phyloP scores from a whole-genome alignment of 2,113 vertebrate species.

The Perognathus longimembris region DNA sequence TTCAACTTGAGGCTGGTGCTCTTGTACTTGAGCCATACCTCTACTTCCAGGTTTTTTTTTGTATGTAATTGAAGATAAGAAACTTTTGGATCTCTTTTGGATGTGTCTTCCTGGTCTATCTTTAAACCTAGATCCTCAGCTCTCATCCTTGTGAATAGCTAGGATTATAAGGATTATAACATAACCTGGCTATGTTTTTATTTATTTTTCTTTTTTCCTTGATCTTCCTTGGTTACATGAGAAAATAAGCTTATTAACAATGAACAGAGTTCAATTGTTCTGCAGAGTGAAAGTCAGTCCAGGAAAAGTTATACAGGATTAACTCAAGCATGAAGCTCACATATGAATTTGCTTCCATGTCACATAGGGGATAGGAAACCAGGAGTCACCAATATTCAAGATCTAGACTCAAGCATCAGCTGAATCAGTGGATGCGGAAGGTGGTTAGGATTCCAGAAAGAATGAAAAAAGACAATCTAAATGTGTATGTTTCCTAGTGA shows the following conservation, averaged over 20 bases:
- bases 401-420: neutral
- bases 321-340: neutral
- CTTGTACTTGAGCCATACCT: too few relatives aligned
- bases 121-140: too few relatives aligned
- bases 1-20: too few relatives aligned
- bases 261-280: neutral
- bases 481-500: neutral
- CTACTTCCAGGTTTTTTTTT: too few relatives aligned
- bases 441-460: neutral
- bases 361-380: neutral
- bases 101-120: too few relatives aligned
- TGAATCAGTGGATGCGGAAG: neutral
- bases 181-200: too few relatives aligned
- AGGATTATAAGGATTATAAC: too few relatives aligned
- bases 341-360: neutral
- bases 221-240: neutral
- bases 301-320: neutral
- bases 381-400: neutral
- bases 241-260: neutral
- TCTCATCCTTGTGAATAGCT: too few relatives aligned
- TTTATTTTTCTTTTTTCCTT: neutral
- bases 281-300: neutral
- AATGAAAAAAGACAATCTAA: neutral
- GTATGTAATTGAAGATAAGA: too few relatives aligned
- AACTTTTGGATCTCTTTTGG: too few relatives aligned